Conservation (phyloP, 1,140 invertebrate species). For the Penaeus vannamei region DNA sequence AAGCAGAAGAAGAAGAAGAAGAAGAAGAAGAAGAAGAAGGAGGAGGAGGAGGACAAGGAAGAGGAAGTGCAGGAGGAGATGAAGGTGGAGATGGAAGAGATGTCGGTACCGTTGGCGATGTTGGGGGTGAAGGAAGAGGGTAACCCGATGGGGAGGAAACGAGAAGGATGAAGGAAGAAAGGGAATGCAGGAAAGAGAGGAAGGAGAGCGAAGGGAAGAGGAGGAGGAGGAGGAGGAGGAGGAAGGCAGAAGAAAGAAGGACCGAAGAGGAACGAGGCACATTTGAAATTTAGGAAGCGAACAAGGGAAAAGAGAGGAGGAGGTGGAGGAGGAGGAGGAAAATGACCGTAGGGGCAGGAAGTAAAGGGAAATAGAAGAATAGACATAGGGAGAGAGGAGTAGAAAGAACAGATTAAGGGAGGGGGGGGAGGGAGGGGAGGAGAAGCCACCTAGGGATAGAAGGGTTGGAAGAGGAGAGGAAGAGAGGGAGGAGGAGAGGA, state of each 20-base stretch:
- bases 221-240: not conserved
- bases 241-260: not conserved
- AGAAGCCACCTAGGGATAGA: not conserved
- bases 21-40: not conserved
- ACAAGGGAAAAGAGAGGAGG: not conserved
- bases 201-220: not conserved
- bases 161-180: not conserved
- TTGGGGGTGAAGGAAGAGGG: conserved; percentile 37
- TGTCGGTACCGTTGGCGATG: not conserved
- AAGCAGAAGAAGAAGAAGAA: not conserved
- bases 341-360: not conserved
- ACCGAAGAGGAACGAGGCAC: not conserved
- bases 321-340: not conserved
- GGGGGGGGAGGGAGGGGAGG: not conserved
- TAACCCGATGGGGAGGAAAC: not conserved
- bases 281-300: not conserved
- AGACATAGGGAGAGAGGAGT: not conserved
- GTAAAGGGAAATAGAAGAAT: no score
- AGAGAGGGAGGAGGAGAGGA: not conserved
- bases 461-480: not conserved
- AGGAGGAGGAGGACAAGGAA: not conserved
- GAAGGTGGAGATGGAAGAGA: not conserved
- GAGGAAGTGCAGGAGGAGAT: not conserved
- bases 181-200: not conserved
- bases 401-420: no score